Conservation (phyloP, 2,888 invertebrate species). For the Drosophila lutescens region DNA sequence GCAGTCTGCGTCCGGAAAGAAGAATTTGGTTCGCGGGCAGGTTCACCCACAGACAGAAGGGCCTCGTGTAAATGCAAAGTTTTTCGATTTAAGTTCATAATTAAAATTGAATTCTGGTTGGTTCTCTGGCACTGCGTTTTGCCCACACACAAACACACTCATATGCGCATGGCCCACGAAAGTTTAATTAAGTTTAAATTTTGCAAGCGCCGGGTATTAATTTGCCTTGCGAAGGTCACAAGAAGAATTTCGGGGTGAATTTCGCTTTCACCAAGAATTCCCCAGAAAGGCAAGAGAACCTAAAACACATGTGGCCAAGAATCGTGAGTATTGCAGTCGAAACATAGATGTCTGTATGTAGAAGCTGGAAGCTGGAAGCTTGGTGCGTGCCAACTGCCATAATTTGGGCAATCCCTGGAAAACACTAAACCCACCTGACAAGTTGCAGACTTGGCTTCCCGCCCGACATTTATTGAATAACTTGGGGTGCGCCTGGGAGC, state of each 20-base stretch:
- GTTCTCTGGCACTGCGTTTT: slow-evolving; percentile 2
- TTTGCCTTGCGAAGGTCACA: slow-evolving; percentile 68
- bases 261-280: slow-evolving; percentile 23
- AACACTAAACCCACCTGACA: slow-evolving; percentile 58
- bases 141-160: slow-evolving; percentile 22
- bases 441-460: slow-evolving; percentile 36
- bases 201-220: slow-evolving; percentile 55
- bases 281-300: not conserved
- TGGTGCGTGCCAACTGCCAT: slow-evolving; percentile 63
- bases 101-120: slow-evolving; percentile 61
- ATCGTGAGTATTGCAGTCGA: slow-evolving; percentile 16
- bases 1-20: slow-evolving; percentile 18
- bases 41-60: slow-evolving; percentile 16
- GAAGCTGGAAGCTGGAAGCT: not conserved
- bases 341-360: not conserved
- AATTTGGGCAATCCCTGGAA: slow-evolving; percentile 68
- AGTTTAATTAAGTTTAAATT: slow-evolving; percentile 79
- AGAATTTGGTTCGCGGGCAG: slow-evolving; percentile 8
- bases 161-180: slow-evolving; percentile 25
- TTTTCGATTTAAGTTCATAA: slow-evolving; percentile 80
- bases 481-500: slow-evolving; percentile 52
- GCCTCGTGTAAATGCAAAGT: slow-evolving; percentile 63
- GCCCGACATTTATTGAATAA: slow-evolving; percentile 75
- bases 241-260: not conserved
- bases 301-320: slow-evolving; percentile 26